Evolutionary conservation across 2,113 vertebrate genomes (phyloP), one percentile per base, ranked within the genome.

Genomic region (Catharus minimus): DNA sequence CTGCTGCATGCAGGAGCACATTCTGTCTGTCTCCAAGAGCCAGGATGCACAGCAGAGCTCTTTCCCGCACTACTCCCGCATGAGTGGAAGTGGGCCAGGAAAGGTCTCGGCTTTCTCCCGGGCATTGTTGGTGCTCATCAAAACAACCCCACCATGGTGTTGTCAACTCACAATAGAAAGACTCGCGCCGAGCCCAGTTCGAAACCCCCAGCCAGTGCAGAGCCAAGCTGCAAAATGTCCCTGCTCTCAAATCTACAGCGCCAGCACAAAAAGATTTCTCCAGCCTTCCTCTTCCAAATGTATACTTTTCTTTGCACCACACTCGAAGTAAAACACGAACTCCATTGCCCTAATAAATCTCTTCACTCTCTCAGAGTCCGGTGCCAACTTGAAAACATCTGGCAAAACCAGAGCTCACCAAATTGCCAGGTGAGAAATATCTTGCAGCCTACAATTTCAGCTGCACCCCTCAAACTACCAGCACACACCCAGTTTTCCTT

Each of bases 1-100:
- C 12, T 1, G 3, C 16, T 38, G 11, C 4, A 6, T 15, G 43
- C 19, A 30, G 26, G n/a, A 38, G 16, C 27, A 13, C 9, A 4
- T 46, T 38, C 8, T 14, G 2, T 24, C n/a, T 23, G 26, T 30
- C 27, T 60, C 10, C 23, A 21, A 28, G 36, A 39, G 17, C 13
- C 46, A 13, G 46, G 23, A 52, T 13, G 2, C 23, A 52, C 10
- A 15, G 43, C 4, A 3, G 36, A 26, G 22, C 28, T 26, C 16
- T 20, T 43, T 5, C 27, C 23, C 3, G 2, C 8, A 11, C 12
- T 9, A 33, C 26, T 18, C 21, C 9, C 22, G 11, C 3, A 15
- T 3, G 7, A 49, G 41, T 11, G 38, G 16, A 15, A 22, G 4
- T 4, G 16, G 16, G 15, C 9, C 15, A 43, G 38, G 5, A 19